These are phyloP conservation scores for Artibeus lituratus DNA, from an alignment of 2,797 vertebrate species.

Conservation along the genomic window DNA sequence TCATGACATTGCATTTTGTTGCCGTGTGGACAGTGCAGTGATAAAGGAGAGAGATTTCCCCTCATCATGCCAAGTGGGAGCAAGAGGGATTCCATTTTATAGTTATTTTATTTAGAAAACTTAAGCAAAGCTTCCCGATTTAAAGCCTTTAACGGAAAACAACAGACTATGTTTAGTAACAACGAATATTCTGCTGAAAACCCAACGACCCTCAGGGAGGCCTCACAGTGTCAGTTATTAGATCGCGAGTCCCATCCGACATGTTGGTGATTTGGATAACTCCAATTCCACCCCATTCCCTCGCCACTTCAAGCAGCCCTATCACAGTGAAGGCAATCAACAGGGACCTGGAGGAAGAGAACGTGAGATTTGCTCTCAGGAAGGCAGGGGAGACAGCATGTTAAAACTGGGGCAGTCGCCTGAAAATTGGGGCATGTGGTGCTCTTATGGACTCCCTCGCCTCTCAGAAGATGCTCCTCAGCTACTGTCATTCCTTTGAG, in stretches of 20 bases:
- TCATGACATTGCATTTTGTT: neutral
- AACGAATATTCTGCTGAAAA: constrained; percentile 33
- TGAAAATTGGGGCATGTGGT: constrained; percentile 41
- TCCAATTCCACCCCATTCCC: constrained; percentile 27
- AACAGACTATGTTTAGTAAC: constrained; percentile 32
- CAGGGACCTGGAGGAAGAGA: constrained; percentile 13
- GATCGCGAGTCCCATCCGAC: neutral
- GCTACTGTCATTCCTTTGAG: neutral
- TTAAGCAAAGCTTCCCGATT: neutral
- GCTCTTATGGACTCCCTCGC: neutral
- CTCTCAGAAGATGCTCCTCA: neutral
- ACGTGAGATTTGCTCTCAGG: neutral
- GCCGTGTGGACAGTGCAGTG: neutral
- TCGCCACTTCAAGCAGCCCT: constrained; percentile 27
- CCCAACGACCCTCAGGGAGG: neutral
- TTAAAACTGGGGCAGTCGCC: constrained; percentile 31
- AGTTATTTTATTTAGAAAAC: neutral
- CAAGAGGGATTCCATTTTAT: neutral
- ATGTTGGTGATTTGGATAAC: constrained; percentile 34
- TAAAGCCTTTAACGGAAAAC: constrained; percentile 12
- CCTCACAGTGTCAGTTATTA: neutral
- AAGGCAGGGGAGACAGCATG: constrained; percentile 4
- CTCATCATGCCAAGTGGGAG: neutral
- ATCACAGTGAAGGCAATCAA: constrained; percentile 48
- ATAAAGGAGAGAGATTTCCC: neutral